Evolutionary conservation across 2,888 invertebrate species (phyloP).

Genomic region (Mechanitis mazaeus): DNA sequence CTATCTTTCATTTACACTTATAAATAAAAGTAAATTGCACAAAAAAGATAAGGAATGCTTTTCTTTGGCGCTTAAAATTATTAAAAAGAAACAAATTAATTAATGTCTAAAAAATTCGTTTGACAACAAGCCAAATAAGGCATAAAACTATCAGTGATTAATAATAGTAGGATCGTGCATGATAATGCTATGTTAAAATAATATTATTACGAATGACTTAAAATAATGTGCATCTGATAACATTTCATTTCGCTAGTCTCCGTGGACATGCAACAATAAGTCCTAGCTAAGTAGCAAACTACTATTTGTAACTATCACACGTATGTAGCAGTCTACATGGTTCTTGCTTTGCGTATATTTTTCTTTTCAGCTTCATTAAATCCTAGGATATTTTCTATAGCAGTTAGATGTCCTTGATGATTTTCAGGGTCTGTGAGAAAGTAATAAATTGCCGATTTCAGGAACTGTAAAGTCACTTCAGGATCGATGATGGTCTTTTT

Average conservation of each 20-base stretch:
- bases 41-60: slow-evolving; percentile 50
- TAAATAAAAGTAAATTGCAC: slow-evolving; percentile 60
- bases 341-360: slow-evolving; percentile 84
- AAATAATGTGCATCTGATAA: slow-evolving; percentile 42
- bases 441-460: slow-evolving; percentile 95
- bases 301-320: slow-evolving; percentile 31
- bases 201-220: slow-evolving; percentile 30
- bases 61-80: slow-evolving; percentile 70
- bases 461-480: slow-evolving; percentile 93
- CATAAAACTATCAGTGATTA: slow-evolving; percentile 44
- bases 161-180: background rate
- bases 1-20: slow-evolving; percentile 40
- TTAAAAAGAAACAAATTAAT: slow-evolving; percentile 49
- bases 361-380: slow-evolving; percentile 88
- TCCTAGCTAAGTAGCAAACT: slow-evolving; percentile 31
- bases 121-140: slow-evolving; percentile 40
- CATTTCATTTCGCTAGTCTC: slow-evolving; percentile 25
- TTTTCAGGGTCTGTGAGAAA: slow-evolving; percentile 94
- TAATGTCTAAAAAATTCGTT: slow-evolving; percentile 52
- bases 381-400: slow-evolving; percentile 93
- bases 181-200: slow-evolving; percentile 30
- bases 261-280: slow-evolving; percentile 37
- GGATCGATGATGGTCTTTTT: slow-evolving; percentile 87
- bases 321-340: slow-evolving; percentile 55
- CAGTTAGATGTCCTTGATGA: slow-evolving; percentile 90